Evolutionary conservation across 2,797 vertebrate species (phyloP).

Genomic region (Syngnathus acus): DNA sequence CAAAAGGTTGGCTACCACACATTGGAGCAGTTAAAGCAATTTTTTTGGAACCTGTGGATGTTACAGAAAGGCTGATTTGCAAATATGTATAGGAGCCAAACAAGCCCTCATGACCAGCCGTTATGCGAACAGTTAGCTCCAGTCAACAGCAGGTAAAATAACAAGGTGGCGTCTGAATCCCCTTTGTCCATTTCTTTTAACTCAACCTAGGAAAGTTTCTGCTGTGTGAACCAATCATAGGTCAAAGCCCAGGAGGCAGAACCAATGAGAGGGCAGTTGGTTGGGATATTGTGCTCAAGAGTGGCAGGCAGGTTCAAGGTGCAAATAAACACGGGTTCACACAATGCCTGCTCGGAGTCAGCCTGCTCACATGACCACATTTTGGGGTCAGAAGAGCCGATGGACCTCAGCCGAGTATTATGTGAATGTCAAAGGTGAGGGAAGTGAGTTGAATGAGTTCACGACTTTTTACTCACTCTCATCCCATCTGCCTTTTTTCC

Average conservation of each 20-base stretch:
- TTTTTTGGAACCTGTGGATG: neutral
- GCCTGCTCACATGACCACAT: constrained; percentile 9
- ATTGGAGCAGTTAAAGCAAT: neutral
- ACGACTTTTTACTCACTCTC: neutral
- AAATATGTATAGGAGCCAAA: constrained; percentile 23
- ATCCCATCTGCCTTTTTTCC: constrained; percentile 3
- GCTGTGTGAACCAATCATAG: constrained; percentile 37
- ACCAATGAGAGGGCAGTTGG: constrained; percentile 28
- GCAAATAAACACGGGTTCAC: constrained; percentile 39
- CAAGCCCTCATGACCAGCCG: constrained; percentile 45
- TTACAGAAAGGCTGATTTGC: constrained; percentile 29
- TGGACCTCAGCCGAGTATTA: constrained; percentile 1
- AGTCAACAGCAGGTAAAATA: constrained; percentile 56
- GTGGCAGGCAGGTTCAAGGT: constrained; percentile 28
- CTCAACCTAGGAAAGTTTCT: constrained; percentile 30
- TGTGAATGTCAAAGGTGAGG: neutral
- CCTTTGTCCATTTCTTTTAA: constrained; percentile 19
- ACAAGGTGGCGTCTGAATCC: constrained; percentile 41
- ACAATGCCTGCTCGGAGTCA: constrained; percentile 12
- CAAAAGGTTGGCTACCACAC: neutral
- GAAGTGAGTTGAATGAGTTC: constrained; percentile 3
- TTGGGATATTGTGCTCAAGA: constrained; percentile 28
- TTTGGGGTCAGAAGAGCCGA: constrained; percentile 6
- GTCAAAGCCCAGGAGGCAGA: constrained; percentile 26
- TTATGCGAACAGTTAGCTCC: constrained; percentile 50